Base-by-base conservation (phyloP, 2,888 invertebrate species). In the Sinopyrophorus schimmeli region DNA sequence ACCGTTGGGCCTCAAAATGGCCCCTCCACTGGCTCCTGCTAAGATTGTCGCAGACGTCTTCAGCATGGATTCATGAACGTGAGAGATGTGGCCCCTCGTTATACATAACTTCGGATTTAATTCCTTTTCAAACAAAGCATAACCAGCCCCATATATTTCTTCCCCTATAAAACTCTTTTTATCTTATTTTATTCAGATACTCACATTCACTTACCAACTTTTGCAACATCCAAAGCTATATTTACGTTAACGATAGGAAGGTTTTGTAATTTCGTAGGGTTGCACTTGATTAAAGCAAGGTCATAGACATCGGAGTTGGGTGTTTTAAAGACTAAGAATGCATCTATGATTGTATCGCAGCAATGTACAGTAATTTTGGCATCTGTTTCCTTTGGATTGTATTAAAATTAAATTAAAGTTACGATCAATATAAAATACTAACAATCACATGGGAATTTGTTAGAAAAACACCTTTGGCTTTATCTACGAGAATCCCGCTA, bases 1-100 rank as follows among this genome's bases (percentile, higher is more conserved):
- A 2, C 68, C 72, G 21, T 58, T 62, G 43, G 77, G 62, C 7
- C 78, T 73, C 59, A 78, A 72, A 59, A 82, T 77, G 2, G 82
- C 80, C 0, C 82, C 82, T 1, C 83, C 82, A 49, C 82, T 83
- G 53, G 78, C 76, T 1, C 82, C 82, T 0, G 79, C 78, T 61
- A 82, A 80, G 7, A 81, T 77, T 63, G 80, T 80, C 60, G 82
- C 82, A 1, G 81, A 80, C 1, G 81, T 81, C 63, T 80, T 80
- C 39, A 83, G 63, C 75, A 80, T 76, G 47, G 76, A 77, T 0
- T 76, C 72, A 5, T 77, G 76, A 20, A 73, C 73, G 58, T 76
- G 78, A 58, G 78, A 79, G 20, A 82, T 68, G 59, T 77, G 74
- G 1, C 82, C 82, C 6, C 73, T 69, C 2, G 80, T 80, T 28